Conservation (phyloP, 2,113 vertebrate genomes). For the Gracilinanus agilis region DNA sequence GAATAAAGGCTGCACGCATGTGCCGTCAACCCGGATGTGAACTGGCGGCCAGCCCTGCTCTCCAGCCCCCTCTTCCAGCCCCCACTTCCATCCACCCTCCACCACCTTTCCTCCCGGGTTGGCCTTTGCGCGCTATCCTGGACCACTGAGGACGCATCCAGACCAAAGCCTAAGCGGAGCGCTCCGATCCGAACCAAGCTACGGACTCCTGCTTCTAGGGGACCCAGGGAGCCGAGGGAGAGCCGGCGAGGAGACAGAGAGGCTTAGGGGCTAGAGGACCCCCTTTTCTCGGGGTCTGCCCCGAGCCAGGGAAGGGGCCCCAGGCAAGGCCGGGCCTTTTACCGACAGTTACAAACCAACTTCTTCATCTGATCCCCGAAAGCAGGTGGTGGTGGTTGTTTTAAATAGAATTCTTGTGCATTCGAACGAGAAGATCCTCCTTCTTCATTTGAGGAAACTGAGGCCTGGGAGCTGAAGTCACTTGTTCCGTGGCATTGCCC, state of each 20-base stretch:
- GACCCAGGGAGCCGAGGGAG: not conserved
- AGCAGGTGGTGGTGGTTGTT: not conserved
- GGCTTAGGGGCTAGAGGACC: not conserved
- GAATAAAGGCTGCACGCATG: slow-evolving; percentile 93
- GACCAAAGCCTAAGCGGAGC: not conserved
- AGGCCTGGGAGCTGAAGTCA: not conserved
- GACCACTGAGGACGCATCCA: not conserved
- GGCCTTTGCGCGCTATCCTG: not conserved
- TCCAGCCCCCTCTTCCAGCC: slow-evolving; percentile 37
- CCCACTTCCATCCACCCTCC: not conserved
- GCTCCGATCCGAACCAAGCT: not conserved
- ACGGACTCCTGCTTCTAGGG: not conserved
- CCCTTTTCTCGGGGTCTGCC: not conserved
- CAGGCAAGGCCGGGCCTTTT: not conserved
- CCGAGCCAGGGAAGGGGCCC: not conserved
- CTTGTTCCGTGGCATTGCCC: not conserved
- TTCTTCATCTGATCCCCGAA: not conserved
- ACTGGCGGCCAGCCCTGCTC: slow-evolving; percentile 22
- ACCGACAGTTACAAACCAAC: not conserved
- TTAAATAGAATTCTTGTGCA: not conserved
- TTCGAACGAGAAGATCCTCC: not conserved
- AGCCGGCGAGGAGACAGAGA: not conserved
- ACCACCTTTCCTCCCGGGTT: not conserved
- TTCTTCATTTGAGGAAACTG: not conserved
- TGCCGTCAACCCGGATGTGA: slow-evolving; percentile 93